Percentiles rank a stretch among this genome's conserved stretches.
Conservation (phyloP, 2,888 invertebrate species). For the Heliconius aoede region DNA sequence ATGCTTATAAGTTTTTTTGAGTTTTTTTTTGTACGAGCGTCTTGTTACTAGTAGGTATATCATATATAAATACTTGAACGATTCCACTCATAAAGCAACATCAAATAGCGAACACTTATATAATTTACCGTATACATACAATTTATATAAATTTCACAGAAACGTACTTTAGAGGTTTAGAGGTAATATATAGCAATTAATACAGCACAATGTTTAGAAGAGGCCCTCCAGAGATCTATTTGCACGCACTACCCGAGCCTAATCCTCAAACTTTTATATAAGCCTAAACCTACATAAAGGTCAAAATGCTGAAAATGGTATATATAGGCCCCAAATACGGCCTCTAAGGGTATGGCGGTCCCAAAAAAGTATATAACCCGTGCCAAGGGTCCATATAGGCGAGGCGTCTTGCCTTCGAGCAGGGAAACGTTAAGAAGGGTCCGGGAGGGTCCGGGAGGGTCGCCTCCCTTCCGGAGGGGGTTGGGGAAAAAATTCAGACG, state of each 20-base stretch:
- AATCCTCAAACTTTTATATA: constrained; percentile 68
- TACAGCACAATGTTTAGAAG: constrained; percentile 45
- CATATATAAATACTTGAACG: not conserved
- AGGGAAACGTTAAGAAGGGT: constrained; percentile 83
- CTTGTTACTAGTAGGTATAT: not conserved
- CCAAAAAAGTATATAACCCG: constrained; percentile 82
- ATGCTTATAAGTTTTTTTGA: too few relatives aligned
- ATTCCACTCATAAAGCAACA: not conserved
- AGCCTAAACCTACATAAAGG: constrained; percentile 70
- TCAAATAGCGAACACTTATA: constrained; percentile 8
- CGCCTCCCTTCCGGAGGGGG: constrained; percentile 71
- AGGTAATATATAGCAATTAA: constrained; percentile 43
- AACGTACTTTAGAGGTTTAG: constrained; percentile 29
- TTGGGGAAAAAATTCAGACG: constrained; percentile 79
- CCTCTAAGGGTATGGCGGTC: constrained; percentile 79
- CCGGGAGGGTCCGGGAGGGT: constrained; percentile 79
- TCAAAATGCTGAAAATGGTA: constrained; percentile 75
- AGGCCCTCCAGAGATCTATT: constrained; percentile 51
- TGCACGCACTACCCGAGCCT: constrained; percentile 51
- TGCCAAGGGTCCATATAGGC: constrained; percentile 77
- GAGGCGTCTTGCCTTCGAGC: constrained; percentile 77
- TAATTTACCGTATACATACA: constrained; percentile 5
- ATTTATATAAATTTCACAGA: constrained; percentile 16
- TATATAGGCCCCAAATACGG: constrained; percentile 77
- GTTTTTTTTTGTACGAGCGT: not conserved